Base-by-base conservation (phyloP, 2,797 vertebrate genomes). In the Phoeniculus purpureus region DNA sequence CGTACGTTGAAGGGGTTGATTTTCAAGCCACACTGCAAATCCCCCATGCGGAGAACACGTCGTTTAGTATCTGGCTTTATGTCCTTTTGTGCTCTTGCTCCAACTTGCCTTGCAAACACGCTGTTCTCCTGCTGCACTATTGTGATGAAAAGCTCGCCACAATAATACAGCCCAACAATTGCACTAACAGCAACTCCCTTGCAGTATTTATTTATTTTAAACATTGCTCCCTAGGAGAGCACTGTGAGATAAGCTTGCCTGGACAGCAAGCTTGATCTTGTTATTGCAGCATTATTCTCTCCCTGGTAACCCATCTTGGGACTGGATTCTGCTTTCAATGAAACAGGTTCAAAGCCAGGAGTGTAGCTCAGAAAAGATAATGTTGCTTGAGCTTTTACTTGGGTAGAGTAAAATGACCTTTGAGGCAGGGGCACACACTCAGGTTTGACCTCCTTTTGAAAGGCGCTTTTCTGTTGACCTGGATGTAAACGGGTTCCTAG, bases 131-230 rank as follows among this genome's bases (percentile, higher is more conserved):
- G n/a, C 73, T 66, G 80, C 58, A 89, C 51, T 92, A 48, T 83
- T 73, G 83, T 15, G 66, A 94, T 61, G 73, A 85, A 94, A 91
- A 87, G 73, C 70, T 94, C 83, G 73, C 60, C 76, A 76, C 52
- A 60, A 87, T 76, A 85, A 73, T 90, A 95, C 65, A 81, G 54
- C 71, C 43, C 66, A 92, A 85, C 79, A 90, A 86, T 83, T 92
- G 86, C 81, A 64, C 65, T 82, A 80, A 92, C 81, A 89, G 81
- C 59, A 89, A 61, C 56, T 87, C 71, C 15, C 17, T 77, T 86
- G 43, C 19, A 77, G 92, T 91, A 89, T 95, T 94, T 95, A 59
- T 96, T 93, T 96, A 73, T 91, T 92, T 92, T 78, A 84, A 93
- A 81, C 76, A 62, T 94, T 92, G 52, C 85, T 94, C 72, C 29